Percentiles rank a stretch among this genome's conserved stretches.
These are phyloP conservation scores for Chionoecetes opilio DNA, from an alignment of 1,140 invertebrate genomes.

Conservation along the genomic window DNA sequence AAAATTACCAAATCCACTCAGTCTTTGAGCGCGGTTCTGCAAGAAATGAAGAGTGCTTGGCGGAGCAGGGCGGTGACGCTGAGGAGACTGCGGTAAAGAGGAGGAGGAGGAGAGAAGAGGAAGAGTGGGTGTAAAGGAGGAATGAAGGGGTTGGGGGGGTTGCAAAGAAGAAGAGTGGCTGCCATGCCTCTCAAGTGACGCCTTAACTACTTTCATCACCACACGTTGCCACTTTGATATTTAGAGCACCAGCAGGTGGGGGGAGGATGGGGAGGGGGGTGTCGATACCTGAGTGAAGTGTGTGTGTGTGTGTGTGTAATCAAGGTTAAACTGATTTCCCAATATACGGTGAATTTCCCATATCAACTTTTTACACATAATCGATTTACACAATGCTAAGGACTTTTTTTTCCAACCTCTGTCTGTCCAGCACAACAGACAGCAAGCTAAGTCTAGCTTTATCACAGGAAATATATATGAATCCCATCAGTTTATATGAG, in stretches of 20 bases:
- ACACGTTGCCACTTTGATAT: slow-evolving; percentile 44
- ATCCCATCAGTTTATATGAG: too few relatives aligned
- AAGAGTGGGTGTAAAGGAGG: too few relatives aligned
- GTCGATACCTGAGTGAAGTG: neutral
- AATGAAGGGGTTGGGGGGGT: too few relatives aligned
- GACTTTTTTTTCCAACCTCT: too few relatives aligned
- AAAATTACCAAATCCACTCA: neutral
- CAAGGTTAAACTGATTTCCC: too few relatives aligned
- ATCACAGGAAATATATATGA: too few relatives aligned
- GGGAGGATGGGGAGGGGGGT: neutral
- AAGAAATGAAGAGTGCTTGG: neutral
- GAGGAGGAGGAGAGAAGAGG: neutral
- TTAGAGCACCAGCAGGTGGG: neutral
- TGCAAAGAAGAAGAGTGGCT: neutral
- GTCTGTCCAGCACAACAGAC: too few relatives aligned
- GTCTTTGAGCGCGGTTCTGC: neutral
- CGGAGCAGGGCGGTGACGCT: neutral
- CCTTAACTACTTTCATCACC: neutral
- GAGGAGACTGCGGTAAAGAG: neutral
- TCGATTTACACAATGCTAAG: too few relatives aligned
- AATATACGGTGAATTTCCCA: too few relatives aligned
- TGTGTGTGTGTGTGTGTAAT: neutral
- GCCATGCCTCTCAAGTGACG: neutral
- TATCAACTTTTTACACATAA: too few relatives aligned
- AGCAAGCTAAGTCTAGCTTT: too few relatives aligned